phyloP scores from a whole-genome alignment of 2,797 vertebrate species.

The Rhinogobio ventralis region DNA sequence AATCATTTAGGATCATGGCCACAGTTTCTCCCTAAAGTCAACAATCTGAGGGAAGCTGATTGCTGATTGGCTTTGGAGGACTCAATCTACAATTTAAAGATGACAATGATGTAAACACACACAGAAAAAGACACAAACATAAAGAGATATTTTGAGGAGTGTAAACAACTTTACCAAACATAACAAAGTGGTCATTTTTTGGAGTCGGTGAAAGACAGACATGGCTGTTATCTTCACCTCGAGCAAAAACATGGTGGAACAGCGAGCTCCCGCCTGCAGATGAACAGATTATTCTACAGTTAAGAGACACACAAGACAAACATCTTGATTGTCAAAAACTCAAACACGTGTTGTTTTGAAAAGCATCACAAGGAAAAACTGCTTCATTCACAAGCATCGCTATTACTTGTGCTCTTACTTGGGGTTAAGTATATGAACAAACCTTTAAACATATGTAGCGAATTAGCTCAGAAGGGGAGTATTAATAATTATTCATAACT shows the following conservation, averaged over 20 bases:
- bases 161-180: slow-evolving; percentile 2
- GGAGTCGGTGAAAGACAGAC: not conserved
- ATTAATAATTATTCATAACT: too few species aligned
- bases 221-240: slow-evolving; percentile 26
- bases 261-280: not conserved
- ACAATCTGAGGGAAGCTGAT: not conserved
- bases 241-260: not conserved
- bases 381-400: not conserved
- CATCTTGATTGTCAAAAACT: not conserved
- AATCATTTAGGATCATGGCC: not conserved
- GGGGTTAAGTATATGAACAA: not conserved
- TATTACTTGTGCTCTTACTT: not conserved
- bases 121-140: not conserved
- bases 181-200: not conserved
- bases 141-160: slow-evolving; percentile 1
- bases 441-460: not conserved
- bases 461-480: too few species aligned
- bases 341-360: not conserved
- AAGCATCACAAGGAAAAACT: not conserved
- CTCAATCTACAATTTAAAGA: not conserved
- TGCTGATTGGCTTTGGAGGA: not conserved
- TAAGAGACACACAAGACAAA: not conserved
- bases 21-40: not conserved
- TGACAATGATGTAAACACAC: not conserved
- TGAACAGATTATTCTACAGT: not conserved